A percentile compares a stretch with the other conserved stretches of the same genome.
Evolutionary conservation across 1,140 invertebrate genomes (phyloP).

Genomic region (Lutraria rhynchaena): DNA sequence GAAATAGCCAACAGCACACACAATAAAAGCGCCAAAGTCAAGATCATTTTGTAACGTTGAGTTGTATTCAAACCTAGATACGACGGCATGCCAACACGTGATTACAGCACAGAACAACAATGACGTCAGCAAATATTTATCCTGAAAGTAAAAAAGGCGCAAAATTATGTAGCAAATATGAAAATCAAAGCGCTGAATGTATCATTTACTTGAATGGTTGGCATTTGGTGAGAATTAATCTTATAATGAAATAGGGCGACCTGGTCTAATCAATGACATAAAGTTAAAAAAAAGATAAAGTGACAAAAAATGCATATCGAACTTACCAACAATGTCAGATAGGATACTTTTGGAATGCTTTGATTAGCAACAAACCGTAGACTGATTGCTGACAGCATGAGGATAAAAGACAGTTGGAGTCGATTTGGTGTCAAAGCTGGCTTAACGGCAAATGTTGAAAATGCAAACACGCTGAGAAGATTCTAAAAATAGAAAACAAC

Average conservation of each 20-base stretch:
- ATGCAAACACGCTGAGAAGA: slow-evolving; percentile 72
- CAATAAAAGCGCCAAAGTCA: slow-evolving; percentile 65
- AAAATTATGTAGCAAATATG: too few species aligned
- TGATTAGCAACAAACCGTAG: slow-evolving; percentile 78
- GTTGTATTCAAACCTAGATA: slow-evolving; percentile 56
- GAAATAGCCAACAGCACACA: slow-evolving; percentile 60
- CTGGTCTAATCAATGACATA: too few species aligned
- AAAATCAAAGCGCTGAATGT: too few species aligned
- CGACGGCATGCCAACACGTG: slow-evolving; percentile 75
- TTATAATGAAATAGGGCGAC: too few species aligned
- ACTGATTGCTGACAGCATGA: slow-evolving; percentile 74
- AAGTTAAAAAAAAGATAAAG: too few species aligned
- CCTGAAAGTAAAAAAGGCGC: too few species aligned
- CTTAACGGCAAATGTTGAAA: slow-evolving; percentile 75
- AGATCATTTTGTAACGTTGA: background rate
- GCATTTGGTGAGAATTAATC: too few species aligned
- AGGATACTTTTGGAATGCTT: slow-evolving; percentile 78
- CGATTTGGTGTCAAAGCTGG: slow-evolving; percentile 67
- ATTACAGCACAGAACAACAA: slow-evolving; percentile 77
- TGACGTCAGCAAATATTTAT: slow-evolving; percentile 76
- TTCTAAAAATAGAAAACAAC: too few species aligned
- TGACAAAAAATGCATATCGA: too few species aligned
- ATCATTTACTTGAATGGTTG: too few species aligned
- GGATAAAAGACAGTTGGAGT: slow-evolving; percentile 76
- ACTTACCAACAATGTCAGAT: slow-evolving; percentile 78